Percentiles rank a stretch among this genome's conserved stretches.
phyloP scores from a whole-genome alignment of 2,888 invertebrate species.

The Platycheirus albimanus region DNA sequence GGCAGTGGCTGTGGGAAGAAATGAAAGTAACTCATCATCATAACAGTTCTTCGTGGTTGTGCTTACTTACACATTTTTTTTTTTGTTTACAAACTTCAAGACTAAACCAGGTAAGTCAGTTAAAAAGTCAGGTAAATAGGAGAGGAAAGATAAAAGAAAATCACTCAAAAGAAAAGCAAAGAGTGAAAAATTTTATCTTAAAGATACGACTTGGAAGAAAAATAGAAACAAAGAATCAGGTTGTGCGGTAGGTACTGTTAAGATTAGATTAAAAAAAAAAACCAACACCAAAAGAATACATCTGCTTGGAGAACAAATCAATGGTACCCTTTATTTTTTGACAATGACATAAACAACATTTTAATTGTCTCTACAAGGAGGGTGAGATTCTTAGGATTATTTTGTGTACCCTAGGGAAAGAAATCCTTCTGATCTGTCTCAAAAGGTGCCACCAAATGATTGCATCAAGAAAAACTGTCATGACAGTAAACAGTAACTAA shows the following conservation, averaged over 20 bases:
- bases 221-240: constrained; percentile 1
- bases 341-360: no score
- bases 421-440: no score
- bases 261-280: not conserved
- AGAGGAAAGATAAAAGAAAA: constrained; percentile 3
- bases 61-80: constrained; percentile 30
- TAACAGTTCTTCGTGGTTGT: constrained; percentile 67
- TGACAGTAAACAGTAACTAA: no score
- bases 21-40: constrained; percentile 58
- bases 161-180: constrained; percentile 32
- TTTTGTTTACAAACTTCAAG: constrained; percentile 63
- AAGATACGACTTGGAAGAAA: constrained; percentile 22
- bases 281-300: not conserved
- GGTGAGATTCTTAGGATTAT: no score
- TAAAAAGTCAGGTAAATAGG: not conserved
- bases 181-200: constrained; percentile 42
- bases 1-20: constrained; percentile 38
- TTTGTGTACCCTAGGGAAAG: no score
- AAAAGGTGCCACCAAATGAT: no score
- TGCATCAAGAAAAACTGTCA: no score
- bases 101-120: constrained; percentile 34
- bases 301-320: no score
- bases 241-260: not conserved
- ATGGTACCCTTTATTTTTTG: not conserved
- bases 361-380: no score